A percentile compares a stretch with the other conserved stretches of the same genome.
phyloP scores from a whole-genome alignment of 2,113 vertebrate species.

The Odontophorus gujanensis region DNA sequence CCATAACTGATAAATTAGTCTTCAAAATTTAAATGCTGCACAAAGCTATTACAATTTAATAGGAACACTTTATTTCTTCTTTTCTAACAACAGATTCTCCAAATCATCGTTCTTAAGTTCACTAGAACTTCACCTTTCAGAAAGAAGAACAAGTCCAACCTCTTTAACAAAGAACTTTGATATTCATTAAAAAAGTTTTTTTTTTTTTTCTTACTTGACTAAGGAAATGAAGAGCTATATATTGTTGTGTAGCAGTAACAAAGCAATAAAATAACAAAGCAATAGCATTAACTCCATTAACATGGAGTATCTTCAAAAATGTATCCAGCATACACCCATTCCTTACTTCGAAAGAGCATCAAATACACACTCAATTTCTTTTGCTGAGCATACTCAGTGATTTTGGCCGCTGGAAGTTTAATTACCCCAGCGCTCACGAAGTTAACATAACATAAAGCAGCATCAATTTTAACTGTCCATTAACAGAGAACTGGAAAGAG shows the following conservation, averaged over 20 bases:
- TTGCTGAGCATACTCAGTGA: background rate
- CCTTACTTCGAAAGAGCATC: background rate
- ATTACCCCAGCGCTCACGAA: background rate
- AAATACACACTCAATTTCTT: background rate
- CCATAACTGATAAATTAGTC: background rate
- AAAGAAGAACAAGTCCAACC: background rate
- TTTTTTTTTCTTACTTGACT: background rate
- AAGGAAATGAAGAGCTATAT: background rate
- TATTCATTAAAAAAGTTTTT: background rate
- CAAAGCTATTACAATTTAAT: background rate
- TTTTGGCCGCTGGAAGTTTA: background rate
- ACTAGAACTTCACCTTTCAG: background rate
- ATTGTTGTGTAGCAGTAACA: background rate
- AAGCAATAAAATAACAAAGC: background rate
- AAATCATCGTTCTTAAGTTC: background rate
- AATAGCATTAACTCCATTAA: background rate
- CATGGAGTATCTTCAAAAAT: background rate
- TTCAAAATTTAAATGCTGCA: background rate
- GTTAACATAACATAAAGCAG: background rate
- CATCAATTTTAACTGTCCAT: background rate
- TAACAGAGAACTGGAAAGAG: background rate
- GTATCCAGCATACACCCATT: rapidly evolving
- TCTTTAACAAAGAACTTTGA: background rate
- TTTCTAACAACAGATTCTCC: background rate
- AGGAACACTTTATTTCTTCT: background rate